Percentiles rank a stretch among this genome's conserved stretches.
These are phyloP conservation scores for Netelia fuscicornis DNA, from an alignment of 2,888 invertebrate species.

Conservation along the genomic window DNA sequence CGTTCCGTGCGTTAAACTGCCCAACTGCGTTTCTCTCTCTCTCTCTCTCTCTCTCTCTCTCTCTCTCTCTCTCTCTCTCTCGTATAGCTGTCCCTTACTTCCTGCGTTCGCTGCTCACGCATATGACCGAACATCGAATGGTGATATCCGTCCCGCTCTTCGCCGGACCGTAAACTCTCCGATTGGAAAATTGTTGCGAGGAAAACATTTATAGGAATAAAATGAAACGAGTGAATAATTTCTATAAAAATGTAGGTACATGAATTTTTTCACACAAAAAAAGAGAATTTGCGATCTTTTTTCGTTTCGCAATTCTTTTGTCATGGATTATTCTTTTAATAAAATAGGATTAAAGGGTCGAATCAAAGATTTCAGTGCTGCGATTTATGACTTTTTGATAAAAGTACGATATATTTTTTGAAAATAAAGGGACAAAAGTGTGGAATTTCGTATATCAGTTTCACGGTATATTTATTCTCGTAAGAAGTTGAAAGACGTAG, in stretches of 20 bases:
- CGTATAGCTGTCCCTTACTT: neutral
- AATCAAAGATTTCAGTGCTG: too few species aligned
- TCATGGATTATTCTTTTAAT: too few species aligned
- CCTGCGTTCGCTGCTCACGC: constrained; percentile 39
- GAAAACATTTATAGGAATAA: neutral
- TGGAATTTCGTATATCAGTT: neutral
- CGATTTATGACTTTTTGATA: too few species aligned
- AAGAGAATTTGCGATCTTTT: too few species aligned
- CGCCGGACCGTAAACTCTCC: neutral
- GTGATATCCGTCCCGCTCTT: constrained; percentile 38
- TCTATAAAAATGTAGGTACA: too few species aligned
- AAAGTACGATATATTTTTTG: too few species aligned
- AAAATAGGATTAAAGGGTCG: too few species aligned
- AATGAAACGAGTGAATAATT: neutral
- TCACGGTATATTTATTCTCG: neutral
- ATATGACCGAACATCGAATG: constrained; percentile 61
- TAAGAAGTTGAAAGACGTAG: neutral
- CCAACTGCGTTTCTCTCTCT: constrained; percentile 30
- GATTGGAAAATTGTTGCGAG: neutral
- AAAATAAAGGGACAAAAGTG: too few species aligned
- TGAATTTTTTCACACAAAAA: too few species aligned
- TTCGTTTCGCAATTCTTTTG: too few species aligned
- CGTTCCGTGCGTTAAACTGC: constrained; percentile 42
- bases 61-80: constrained; percentile 28
- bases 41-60: constrained; percentile 15